Percentiles rank a stretch among this genome's conserved stretches.
These are phyloP conservation scores for Fragum whitleyi DNA, from an alignment of 2,888 invertebrate species.

Conservation along the genomic window DNA sequence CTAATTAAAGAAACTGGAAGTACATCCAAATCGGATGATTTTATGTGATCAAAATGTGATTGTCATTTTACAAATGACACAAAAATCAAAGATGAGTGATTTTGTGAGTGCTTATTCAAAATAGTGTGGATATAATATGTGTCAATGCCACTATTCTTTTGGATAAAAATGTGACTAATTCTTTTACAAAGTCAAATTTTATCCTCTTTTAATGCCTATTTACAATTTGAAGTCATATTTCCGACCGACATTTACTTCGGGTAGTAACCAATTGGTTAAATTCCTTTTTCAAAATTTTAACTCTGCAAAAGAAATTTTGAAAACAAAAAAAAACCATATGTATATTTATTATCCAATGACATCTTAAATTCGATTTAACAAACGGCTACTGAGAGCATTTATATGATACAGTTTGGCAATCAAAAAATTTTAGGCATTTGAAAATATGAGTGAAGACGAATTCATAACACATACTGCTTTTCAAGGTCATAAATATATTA, in stretches of 20 bases:
- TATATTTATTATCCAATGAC: too few relatives aligned
- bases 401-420: too few relatives aligned
- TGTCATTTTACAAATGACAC: constrained; percentile 9
- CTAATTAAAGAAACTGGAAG: not conserved
- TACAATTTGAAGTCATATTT: not conserved
- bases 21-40: not conserved
- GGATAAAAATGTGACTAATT: not conserved
- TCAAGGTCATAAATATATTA: too few relatives aligned
- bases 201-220: not conserved
- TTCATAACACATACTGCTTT: too few relatives aligned
- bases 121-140: not conserved
- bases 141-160: not conserved
- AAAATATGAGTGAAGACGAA: too few relatives aligned
- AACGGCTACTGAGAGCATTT: too few relatives aligned
- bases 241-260: not conserved
- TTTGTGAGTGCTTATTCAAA: not conserved
- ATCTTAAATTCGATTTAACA: too few relatives aligned
- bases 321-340: too few relatives aligned
- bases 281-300: too few relatives aligned
- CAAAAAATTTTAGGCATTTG: too few relatives aligned
- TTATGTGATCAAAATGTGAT: constrained; percentile 17
- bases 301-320: too few relatives aligned
- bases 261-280: not conserved
- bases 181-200: too few relatives aligned
- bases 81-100: not conserved